A percentile compares a stretch with the other conserved stretches of the same genome.
Evolutionary conservation across 2,888 invertebrate genomes (phyloP).

Genomic region (Heliconius aoede): DNA sequence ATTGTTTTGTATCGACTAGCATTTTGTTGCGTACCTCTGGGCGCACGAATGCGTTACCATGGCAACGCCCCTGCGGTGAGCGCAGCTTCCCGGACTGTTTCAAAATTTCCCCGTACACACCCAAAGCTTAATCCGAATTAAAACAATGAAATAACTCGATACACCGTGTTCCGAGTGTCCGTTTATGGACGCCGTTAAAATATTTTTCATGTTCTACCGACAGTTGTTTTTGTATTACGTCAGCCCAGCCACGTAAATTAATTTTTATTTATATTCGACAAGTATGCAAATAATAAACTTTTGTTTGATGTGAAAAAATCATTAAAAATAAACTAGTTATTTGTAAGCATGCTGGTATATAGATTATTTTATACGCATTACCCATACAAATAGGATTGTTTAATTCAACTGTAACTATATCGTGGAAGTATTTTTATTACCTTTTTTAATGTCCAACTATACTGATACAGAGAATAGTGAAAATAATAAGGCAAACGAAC

Average conservation of each 20-base stretch:
- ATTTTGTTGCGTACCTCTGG: constrained; percentile 48
- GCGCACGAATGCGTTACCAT: constrained; percentile 76
- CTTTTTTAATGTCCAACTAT: background rate
- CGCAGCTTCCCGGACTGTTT: constrained; percentile 70
- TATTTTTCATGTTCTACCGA: constrained; percentile 56
- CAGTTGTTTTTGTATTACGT: constrained; percentile 40
- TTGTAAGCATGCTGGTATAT: constrained; percentile 30
- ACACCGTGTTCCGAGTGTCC: constrained; percentile 54
- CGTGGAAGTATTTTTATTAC: constrained; percentile 32
- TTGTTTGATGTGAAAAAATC: constrained; percentile 20
- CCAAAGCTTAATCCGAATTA: constrained; percentile 74
- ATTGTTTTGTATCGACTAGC: constrained; percentile 58
- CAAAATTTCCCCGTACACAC: constrained; percentile 68
- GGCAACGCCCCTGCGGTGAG: constrained; percentile 75
- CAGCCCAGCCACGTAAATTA: constrained; percentile 33
- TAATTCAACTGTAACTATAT: constrained; percentile 20
- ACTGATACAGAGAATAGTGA: background rate
- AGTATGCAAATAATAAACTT: constrained; percentile 13
- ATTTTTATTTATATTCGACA: constrained; percentile 43
- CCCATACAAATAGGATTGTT: constrained; percentile 27
- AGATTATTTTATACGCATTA: constrained; percentile 22
- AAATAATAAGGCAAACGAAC: background rate
- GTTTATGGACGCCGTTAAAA: constrained; percentile 58
- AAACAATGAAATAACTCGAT: constrained; percentile 73
- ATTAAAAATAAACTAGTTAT: constrained; percentile 33